Conservation (phyloP, 2,113 vertebrate species). For the Ranitomeya variabilis region DNA sequence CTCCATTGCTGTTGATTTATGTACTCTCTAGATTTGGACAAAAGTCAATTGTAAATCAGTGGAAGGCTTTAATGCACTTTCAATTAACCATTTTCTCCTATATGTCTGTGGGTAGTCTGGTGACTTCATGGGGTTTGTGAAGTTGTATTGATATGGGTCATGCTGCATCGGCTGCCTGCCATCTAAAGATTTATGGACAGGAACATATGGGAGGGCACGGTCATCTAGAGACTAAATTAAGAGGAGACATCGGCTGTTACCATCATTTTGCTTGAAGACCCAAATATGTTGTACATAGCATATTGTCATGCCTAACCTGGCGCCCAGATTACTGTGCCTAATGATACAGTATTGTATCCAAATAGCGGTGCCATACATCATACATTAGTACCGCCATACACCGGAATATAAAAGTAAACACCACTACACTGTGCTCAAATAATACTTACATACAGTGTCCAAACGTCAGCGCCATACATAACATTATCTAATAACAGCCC, state of each 20-base stretch:
- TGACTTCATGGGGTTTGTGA: background rate
- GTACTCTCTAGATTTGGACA: constrained; percentile 27
- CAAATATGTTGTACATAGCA: background rate
- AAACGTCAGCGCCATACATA: too few species aligned
- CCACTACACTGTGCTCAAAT: too few species aligned
- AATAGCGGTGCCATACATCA: background rate
- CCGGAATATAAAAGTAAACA: too few species aligned
- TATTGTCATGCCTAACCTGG: too few species aligned
- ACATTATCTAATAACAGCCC: too few species aligned
- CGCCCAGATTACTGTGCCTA: background rate
- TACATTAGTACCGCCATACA: too few species aligned
- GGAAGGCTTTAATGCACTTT: constrained; percentile 26
- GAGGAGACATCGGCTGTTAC: background rate
- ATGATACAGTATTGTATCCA: background rate
- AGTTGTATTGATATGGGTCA: background rate
- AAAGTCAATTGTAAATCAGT: constrained; percentile 37
- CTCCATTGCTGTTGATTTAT: constrained; percentile 38
- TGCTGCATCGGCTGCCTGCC: background rate
- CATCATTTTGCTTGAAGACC: background rate
- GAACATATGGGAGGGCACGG: background rate
- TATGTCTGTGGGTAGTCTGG: background rate
- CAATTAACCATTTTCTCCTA: constrained; percentile 26
- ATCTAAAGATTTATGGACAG: background rate
- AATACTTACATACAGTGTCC: too few species aligned
- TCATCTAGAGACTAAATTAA: background rate